phyloP scores from a whole-genome alignment of 2,797 vertebrate genomes.

The Artibeus lituratus region DNA sequence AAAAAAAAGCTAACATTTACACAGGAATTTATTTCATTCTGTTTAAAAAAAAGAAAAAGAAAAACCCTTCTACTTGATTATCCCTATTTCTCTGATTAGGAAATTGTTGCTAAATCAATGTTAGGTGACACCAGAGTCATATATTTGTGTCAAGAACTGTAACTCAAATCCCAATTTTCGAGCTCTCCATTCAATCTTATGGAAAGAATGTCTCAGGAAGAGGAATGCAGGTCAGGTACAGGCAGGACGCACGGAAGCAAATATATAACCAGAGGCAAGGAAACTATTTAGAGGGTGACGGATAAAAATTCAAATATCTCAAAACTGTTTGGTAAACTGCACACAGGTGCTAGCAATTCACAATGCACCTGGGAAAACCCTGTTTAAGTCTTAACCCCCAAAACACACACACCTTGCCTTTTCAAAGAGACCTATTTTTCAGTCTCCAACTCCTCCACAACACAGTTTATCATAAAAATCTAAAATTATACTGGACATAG shows the following conservation, averaged over 20 bases:
- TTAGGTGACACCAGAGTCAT: neutral
- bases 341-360: neutral
- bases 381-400: neutral
- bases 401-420: neutral
- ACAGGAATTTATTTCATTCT: neutral
- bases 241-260: neutral
- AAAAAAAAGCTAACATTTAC: neutral
- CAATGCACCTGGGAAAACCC: neutral
- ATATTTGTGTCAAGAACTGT: neutral
- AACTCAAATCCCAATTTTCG: neutral
- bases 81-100: neutral
- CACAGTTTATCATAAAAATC: constrained; percentile 17
- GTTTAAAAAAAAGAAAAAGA: neutral
- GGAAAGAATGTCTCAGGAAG: neutral
- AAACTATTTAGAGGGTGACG: neutral
- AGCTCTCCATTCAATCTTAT: neutral
- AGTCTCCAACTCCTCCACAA: neutral
- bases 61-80: neutral
- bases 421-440: neutral
- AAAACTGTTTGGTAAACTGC: neutral
- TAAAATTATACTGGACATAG: neutral
- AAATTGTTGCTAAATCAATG: neutral
- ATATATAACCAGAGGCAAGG: neutral
- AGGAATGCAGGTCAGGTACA: neutral
- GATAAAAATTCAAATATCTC: neutral